Conservation (phyloP, 30 jellyfish, hydroid and myxozoan genomes). For the Phacellophora camtschatica region DNA sequence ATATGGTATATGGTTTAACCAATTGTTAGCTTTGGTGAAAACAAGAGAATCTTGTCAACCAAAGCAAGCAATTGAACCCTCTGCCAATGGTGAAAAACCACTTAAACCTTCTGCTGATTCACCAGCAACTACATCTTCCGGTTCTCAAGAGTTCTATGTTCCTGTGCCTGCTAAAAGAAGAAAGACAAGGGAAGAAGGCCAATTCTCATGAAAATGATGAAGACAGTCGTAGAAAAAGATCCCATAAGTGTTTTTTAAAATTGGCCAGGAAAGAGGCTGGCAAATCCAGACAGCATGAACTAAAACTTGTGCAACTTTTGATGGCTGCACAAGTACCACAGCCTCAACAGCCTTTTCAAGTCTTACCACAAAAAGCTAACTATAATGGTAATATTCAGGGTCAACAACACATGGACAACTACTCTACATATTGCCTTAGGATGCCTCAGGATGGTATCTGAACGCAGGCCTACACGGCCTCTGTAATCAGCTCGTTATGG, state of each 20-base stretch:
- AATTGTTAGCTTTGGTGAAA: conserved; percentile 51
- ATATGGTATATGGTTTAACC: conserved; percentile 54
- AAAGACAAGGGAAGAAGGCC: conserved; percentile 28
- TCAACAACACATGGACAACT: conserved; percentile 19
- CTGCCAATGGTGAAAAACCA: conserved; percentile 11
- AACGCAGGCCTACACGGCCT: too few relatives aligned
- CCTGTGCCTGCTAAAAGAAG: conserved; percentile 39
- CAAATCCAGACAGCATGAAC: conserved; percentile 14
- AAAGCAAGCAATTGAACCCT: conserved; percentile 52
- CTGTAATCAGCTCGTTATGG: too few relatives aligned
- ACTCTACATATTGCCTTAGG: conserved; percentile 13
- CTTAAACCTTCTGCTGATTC: background rate
- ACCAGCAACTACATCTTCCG: conserved; percentile 22
- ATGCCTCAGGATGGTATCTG: too few relatives aligned
- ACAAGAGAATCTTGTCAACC: conserved; percentile 40
- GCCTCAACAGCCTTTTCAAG: background rate
- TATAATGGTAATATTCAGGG: conserved; percentile 9
- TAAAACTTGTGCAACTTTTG: conserved; percentile 21
- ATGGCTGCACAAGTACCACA: background rate
- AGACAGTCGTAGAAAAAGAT: conserved; percentile 12
- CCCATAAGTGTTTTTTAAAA: conserved; percentile 38
- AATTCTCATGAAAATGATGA: conserved; percentile 41
- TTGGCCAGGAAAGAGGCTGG: conserved; percentile 1
- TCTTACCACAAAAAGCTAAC: conserved; percentile 2
- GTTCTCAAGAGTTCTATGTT: conserved; percentile 10